Evolutionary conservation across 2,888 invertebrate species (phyloP).

Genomic region (Synanthedon formicaeformis): DNA sequence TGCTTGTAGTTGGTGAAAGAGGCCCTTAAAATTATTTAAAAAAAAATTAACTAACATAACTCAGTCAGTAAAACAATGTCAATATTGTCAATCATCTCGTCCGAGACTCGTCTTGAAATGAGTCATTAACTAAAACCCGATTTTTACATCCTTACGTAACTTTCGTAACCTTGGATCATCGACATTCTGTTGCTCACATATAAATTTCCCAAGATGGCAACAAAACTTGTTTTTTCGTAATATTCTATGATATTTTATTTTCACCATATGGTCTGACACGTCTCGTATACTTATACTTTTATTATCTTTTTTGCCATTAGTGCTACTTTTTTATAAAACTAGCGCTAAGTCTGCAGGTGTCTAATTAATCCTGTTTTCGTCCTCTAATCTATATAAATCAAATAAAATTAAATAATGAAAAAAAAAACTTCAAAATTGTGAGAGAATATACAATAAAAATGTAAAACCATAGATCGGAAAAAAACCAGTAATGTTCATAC

Average conservation of each 20-base stretch:
- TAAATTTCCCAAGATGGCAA: constrained; percentile 20
- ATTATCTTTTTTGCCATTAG: background rate
- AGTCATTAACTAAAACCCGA: background rate
- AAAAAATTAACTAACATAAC: no score
- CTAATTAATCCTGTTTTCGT: no score
- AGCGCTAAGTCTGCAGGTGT: no score
- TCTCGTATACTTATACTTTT: constrained; percentile 4
- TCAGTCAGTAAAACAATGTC: background rate
- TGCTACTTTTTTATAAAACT: no score
- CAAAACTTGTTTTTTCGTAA: constrained; percentile 19
- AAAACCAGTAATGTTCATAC: no score
- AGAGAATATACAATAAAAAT: background rate
- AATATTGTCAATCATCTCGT: background rate
- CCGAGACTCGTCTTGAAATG: background rate
- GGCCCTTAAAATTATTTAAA: no score
- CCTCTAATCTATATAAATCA: no score
- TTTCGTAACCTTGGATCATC: constrained; percentile 35
- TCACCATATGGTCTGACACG: constrained; percentile 9
- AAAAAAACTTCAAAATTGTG: background rate
- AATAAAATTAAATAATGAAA: no score
- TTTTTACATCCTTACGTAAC: constrained; percentile 15
- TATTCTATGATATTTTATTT: constrained; percentile 15
- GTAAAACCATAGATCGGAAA: no score
- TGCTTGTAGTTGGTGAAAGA: no score
- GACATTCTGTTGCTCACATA: constrained; percentile 14